A percentile compares a stretch with the other conserved stretches of the same genome.
phyloP scores from a whole-genome alignment of 2,888 invertebrate species.

The Andrena camellia region DNA sequence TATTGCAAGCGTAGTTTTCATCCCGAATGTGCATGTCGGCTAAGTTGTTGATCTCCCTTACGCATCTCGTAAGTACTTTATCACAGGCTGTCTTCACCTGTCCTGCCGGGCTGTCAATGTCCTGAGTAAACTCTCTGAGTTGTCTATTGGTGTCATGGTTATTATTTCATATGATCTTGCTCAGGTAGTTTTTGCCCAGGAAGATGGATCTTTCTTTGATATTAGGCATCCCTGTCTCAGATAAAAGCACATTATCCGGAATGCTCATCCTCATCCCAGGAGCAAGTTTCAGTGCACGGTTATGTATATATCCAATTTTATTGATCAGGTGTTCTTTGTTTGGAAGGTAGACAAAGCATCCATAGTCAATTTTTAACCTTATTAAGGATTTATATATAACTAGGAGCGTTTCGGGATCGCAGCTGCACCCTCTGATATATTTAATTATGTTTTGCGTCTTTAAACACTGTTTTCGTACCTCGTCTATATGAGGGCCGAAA shows the following conservation, averaged over 20 bases:
- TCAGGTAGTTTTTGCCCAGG: background rate
- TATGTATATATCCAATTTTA: constrained; percentile 4
- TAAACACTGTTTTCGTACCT: background rate
- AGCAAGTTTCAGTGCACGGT: background rate
- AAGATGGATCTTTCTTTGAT: background rate
- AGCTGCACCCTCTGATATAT: constrained; percentile 3
- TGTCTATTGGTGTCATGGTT: background rate
- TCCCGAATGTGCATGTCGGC: background rate
- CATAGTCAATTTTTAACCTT: constrained; percentile 4
- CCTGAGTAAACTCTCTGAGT: background rate
- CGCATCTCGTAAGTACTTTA: background rate
- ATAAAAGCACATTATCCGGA: background rate
- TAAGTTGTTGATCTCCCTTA: background rate
- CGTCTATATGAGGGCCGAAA: background rate
- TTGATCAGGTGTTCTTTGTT: background rate
- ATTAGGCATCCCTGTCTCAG: background rate
- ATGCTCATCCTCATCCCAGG: background rate
- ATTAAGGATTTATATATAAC: background rate
- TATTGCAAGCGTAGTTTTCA: background rate
- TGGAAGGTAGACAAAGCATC: background rate
- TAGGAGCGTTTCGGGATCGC: background rate
- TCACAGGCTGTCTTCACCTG: background rate
- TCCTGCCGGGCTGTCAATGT: no score
- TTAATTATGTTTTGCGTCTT: background rate
- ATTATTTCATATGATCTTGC: background rate